Evolutionary conservation across 2,888 invertebrate species (phyloP).

Genomic region (Hydrotaea cyrtoneurina): DNA sequence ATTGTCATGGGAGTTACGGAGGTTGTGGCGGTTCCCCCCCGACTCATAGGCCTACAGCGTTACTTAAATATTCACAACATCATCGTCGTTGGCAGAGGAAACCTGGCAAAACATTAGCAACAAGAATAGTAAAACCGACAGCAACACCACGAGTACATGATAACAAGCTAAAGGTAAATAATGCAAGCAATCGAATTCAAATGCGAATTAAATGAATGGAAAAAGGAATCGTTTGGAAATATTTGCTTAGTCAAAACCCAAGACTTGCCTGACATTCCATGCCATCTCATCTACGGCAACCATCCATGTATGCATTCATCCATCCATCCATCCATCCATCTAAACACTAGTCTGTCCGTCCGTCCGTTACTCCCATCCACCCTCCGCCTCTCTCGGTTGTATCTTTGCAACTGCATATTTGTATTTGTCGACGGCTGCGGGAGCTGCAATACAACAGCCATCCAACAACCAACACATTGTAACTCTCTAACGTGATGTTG

Average conservation of each 20-base stretch:
- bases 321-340: background rate
- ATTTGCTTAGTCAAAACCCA: constrained; percentile 60
- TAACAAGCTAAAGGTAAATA: constrained; percentile 62
- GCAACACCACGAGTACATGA: constrained; percentile 43
- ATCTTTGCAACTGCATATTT: constrained; percentile 16
- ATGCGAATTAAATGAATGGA: constrained; percentile 64
- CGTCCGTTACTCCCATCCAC: background rate
- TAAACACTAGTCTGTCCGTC: background rate
- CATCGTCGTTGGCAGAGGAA: constrained; percentile 51
- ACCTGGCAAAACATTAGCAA: constrained; percentile 49
- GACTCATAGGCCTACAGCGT: constrained; percentile 52
- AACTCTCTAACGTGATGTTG: constrained; percentile 60
- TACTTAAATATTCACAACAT: constrained; percentile 61
- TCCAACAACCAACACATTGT: constrained; percentile 15
- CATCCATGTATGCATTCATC: background rate
- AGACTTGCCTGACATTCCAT: constrained; percentile 51
- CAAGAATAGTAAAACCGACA: constrained; percentile 34
- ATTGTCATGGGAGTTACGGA: background rate
- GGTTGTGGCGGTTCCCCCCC: constrained; percentile 38
- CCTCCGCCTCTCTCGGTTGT: background rate
- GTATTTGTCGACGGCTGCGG: constrained; percentile 33
- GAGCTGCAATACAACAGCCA: background rate
- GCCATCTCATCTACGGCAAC: background rate
- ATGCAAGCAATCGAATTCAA: constrained; percentile 66
- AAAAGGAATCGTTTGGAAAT: constrained; percentile 52